Percentiles rank a stretch among this genome's conserved stretches.
These are phyloP conservation scores for Sesia apiformis DNA, from an alignment of 2,888 invertebrate genomes.

Conservation along the genomic window DNA sequence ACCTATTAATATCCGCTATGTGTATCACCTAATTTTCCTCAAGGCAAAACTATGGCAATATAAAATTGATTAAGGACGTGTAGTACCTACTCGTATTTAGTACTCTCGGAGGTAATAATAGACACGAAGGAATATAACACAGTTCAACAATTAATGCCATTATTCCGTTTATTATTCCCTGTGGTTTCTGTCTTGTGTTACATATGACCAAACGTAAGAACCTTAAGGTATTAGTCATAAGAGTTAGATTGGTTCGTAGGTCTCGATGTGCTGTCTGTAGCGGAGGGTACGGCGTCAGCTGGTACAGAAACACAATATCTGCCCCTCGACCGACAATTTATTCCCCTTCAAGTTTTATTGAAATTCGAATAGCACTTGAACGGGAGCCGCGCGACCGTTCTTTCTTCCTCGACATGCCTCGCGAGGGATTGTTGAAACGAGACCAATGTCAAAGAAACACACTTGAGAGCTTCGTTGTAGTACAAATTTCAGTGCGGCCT, in stretches of 20 bases:
- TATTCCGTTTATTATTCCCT: neutral
- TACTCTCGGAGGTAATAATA: too few species aligned
- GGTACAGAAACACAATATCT: conserved; percentile 35
- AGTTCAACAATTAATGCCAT: neutral
- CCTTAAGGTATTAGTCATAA: neutral
- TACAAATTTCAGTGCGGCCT: too few species aligned
- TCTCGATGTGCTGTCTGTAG: neutral
- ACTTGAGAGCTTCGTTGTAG: conserved; percentile 9
- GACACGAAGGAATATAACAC: neutral
- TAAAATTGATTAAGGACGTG: too few species aligned
- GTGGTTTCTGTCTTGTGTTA: neutral
- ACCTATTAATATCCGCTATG: too few species aligned
- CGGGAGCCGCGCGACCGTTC: neutral
- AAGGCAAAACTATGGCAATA: too few species aligned
- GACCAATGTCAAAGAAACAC: conserved; percentile 20
- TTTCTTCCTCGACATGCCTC: conserved; percentile 11
- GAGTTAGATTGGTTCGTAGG: neutral
- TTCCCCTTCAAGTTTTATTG: conserved; percentile 61
- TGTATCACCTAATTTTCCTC: too few species aligned
- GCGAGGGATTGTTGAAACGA: conserved; percentile 16
- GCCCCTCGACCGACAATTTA: conserved; percentile 37
- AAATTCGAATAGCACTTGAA: conserved; percentile 44
- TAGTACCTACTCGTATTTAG: too few species aligned
- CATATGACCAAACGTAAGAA: neutral
- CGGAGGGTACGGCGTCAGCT: conserved; percentile 30